Conservation (phyloP, 2,888 invertebrate genomes). For the Polietes domitor region DNA sequence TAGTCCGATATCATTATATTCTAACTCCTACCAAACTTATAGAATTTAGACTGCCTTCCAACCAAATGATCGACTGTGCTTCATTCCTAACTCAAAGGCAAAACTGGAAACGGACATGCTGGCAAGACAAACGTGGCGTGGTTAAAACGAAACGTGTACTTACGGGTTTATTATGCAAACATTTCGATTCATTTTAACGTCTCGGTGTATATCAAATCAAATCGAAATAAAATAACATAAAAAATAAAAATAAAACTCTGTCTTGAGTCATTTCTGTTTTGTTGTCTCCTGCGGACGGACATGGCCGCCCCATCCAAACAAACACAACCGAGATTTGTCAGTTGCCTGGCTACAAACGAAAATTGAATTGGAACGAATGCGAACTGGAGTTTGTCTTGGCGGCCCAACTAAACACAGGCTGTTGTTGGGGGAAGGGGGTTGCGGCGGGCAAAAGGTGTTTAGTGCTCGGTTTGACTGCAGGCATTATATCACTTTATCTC, state of each 20-base stretch:
- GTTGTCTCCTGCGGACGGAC: not conserved
- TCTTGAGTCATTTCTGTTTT: not conserved
- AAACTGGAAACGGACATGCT: conserved; percentile 14
- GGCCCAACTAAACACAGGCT: too few relatives aligned
- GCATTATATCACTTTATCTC: conserved; percentile 68
- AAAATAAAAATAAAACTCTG: not conserved
- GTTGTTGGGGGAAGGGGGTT: not conserved
- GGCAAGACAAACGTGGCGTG: conserved; percentile 7
- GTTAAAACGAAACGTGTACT: conserved; percentile 47
- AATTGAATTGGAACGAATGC: conserved; percentile 51
- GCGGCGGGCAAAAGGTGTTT: conserved; percentile 31
- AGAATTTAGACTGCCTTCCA: not conserved
- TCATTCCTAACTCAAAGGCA: conserved; percentile 13
- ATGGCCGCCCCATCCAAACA: not conserved
- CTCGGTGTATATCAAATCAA: not conserved
- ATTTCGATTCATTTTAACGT: conserved; percentile 37
- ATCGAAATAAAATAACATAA: too few relatives aligned
- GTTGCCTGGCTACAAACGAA: conserved; percentile 27
- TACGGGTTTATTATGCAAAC: conserved; percentile 64
- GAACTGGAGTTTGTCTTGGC: not conserved
- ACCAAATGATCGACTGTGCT: conserved; percentile 26
- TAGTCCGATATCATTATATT: too few relatives aligned
- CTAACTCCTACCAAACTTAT: too few relatives aligned
- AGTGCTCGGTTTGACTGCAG: conserved; percentile 58
- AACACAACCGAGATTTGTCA: conserved; percentile 54